A percentile compares a stretch with the other conserved stretches of the same genome.
Conservation (phyloP, 2,113 vertebrate genomes). For the Rhinopomastus cyanomelas region DNA sequence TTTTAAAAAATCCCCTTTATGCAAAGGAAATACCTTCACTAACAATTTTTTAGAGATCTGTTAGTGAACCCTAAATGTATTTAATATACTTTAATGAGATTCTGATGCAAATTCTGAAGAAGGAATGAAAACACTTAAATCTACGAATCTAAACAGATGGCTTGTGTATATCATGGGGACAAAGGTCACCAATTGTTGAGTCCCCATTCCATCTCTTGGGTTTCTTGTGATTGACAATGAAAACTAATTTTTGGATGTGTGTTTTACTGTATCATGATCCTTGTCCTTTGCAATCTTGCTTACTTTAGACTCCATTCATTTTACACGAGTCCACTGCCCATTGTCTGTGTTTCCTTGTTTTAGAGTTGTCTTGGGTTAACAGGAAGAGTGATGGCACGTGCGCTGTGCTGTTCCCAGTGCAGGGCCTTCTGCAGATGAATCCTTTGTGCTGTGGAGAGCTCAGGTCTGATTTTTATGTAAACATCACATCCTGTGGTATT, state of each 20-base stretch:
- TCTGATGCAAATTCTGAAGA: neutral
- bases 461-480: neutral
- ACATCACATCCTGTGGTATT: neutral
- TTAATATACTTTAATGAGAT: neutral
- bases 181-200: neutral
- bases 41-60: neutral
- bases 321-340: neutral
- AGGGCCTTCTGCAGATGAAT: neutral
- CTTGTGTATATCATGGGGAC: neutral
- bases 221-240: neutral
- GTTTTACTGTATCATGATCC: accelerated
- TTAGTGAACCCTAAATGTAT: neutral
- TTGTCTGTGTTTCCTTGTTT: neutral
- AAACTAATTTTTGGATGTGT: accelerated
- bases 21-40: neutral
- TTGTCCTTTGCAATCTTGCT: neutral
- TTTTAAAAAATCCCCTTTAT: neutral
- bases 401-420: accelerated
- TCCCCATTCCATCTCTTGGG: neutral
- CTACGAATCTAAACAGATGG: neutral
- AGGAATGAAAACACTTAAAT: neutral
- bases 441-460: neutral
- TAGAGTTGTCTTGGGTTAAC: neutral
- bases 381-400: accelerated
- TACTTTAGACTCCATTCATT: neutral